Evolutionary conservation across 2,888 invertebrate genomes (phyloP), one percentile per base, ranked within the genome.

Genomic region (Andricus curvator): DNA sequence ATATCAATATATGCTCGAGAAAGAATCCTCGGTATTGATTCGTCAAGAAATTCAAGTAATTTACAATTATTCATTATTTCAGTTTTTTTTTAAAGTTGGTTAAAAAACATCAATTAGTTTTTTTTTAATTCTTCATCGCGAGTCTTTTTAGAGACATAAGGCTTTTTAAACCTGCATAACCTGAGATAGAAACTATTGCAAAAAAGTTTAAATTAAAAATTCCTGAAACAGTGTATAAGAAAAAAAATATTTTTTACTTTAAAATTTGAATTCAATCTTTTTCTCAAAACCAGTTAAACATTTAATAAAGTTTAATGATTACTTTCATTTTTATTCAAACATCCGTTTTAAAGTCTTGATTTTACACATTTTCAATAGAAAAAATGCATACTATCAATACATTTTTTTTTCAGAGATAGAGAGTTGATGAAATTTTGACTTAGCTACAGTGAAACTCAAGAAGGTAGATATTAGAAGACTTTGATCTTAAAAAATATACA

Each of bases 31-130:
- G 20, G 22, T 17, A 29, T 20, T 48, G 20, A 70, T 29, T 29
- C 22, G n/a, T 48, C 29, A 51, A 70, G 17, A 70, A 70, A 25
- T 51, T 51, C 4, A 33, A 56, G 29, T 44, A 68, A 68, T 68
- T 68, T 51, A 51, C 48, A 11, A 33, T 33, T 48, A 29, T 29
- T 70, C 20, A 20, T 22, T n/a, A 17, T 48, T 48, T 51, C 70
- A 70, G 29, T 29, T 48, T 70, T 29, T 29, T 51, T 48, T 51
- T 51, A 22, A 68, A 4, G 25, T 48, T 67, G 51, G 17, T 20
- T 20, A 11, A 44, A n/a, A 67, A n/a, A 5, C 17, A 25, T 22
- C 9, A 41, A 41, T 41, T 41, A 41, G 11, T 33, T 33, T 33
- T 41, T 33, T 41, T 41, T 70, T 70, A 29, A 51, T 25, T 51